phyloP scores from a whole-genome alignment of 2,888 invertebrate genomes.

The Dryocosmus kuriphilus region DNA sequence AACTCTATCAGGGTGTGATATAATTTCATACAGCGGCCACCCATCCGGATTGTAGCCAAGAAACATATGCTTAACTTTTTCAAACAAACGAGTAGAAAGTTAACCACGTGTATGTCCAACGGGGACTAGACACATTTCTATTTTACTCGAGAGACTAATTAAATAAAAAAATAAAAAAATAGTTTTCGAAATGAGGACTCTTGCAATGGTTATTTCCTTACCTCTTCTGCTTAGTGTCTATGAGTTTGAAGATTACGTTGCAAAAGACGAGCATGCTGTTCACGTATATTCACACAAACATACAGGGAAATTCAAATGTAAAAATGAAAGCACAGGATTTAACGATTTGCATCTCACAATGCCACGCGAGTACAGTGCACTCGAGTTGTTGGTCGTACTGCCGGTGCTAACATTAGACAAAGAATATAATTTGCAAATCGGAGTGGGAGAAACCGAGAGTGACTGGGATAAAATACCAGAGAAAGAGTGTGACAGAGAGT shows the following conservation, averaged over 20 bases:
- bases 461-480: constrained; percentile 1
- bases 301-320: constrained; percentile 27
- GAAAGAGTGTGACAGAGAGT: constrained; percentile 43
- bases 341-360: constrained; percentile 50
- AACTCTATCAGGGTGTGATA: no score
- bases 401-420: constrained; percentile 71
- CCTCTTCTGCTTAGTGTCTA: constrained; percentile 53
- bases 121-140: no score
- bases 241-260: constrained; percentile 54
- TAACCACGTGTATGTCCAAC: no score
- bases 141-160: no score
- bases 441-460: constrained; percentile 47
- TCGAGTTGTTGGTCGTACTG: constrained; percentile 55
- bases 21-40: no score
- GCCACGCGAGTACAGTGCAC: constrained; percentile 54
- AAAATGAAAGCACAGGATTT: constrained; percentile 38
- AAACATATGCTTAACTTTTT: no score
- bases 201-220: constrained; percentile 22
- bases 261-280: constrained; percentile 51
- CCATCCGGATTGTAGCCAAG: no score
- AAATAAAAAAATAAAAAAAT: no score
- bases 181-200: not conserved
- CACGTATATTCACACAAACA: not conserved
- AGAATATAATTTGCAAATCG: constrained; percentile 71
- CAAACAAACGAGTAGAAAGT: no score